Evolutionary conservation across 2,888 invertebrate genomes (phyloP), one percentile per base, ranked within the genome.

Genomic region (Caenorhabditis sinica): DNA sequence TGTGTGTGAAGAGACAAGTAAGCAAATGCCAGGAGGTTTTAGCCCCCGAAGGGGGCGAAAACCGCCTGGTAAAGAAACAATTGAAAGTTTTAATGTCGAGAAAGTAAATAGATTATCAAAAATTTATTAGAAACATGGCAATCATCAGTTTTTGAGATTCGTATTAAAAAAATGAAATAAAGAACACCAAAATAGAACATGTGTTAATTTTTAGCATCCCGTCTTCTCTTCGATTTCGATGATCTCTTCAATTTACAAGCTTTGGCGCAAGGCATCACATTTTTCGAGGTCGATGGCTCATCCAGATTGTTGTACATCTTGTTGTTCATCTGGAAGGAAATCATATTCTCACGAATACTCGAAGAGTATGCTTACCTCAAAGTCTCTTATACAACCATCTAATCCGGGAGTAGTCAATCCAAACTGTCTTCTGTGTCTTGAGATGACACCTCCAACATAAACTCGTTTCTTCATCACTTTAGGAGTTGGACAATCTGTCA

Each of bases 391-490:
- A 75, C 92, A 92, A 8, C 92, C 92, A 71, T 90, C 87, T 53
- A 90, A 89, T 28, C 89, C 89, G 33, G 88, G 85, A 6, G 83
- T 85, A 28, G 85, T 75, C 8, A 89, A 60, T 17, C 88, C 85
- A 81, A 92, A 90, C 36, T 82, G 81, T 49, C 82, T 84, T 17
- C 90, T 73, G 60, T 92, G 92, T 60, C 88, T 89, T 36, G 90
- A 90, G 79, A 92, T 91, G 25, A 92, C 90, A 53, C 92, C 92
- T 25, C 92, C 92, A 30, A 92, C 86, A 84, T 89, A 92, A 88
- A 92, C 87, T 33, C 92, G 76, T 40, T 88, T 83, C 40, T 85
- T 80, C 90, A 91, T 92, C 30, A 92, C 92, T 58, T 91, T 90
- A n/a, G 92, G 92, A 23, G 87, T 83, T 3, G 92, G 92, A 45